phyloP scores from a whole-genome alignment of 1,140 invertebrate genomes.

The Lerema accius region DNA sequence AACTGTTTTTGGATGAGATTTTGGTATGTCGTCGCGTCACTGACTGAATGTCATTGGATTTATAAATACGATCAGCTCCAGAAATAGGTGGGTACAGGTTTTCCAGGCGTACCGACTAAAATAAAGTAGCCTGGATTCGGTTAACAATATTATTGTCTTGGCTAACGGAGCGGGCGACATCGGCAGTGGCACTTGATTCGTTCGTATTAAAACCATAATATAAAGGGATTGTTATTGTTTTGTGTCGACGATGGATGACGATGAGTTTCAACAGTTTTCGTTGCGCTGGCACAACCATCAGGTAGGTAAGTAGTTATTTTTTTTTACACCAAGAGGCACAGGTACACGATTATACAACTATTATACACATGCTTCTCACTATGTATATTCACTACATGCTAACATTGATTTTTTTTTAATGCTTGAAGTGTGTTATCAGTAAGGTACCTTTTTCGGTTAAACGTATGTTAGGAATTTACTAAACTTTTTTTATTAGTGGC shows the following conservation, averaged over 20 bases:
- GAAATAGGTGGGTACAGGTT: conserved; percentile 83
- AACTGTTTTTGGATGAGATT: conserved; percentile 81
- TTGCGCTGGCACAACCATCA: conserved; percentile 92
- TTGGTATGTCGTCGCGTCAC: conserved; percentile 80
- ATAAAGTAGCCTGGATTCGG: conserved; percentile 83
- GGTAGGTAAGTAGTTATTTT: conserved; percentile 80
- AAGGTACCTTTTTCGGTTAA: neutral
- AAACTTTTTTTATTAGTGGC: neutral
- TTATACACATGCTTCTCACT: conserved; percentile 18
- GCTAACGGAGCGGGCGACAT: conserved; percentile 46
- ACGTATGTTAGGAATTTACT: neutral
- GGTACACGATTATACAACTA: conserved; percentile 35
- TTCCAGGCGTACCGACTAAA: conserved; percentile 83
- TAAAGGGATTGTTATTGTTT: conserved; percentile 46
- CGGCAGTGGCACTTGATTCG: no score
- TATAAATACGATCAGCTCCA: conserved; percentile 83
- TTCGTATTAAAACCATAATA: conserved; percentile 12
- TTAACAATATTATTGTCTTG: conserved; percentile 81
- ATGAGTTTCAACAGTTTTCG: conserved; percentile 89
- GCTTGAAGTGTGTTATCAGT: neutral
- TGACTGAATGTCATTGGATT: conserved; percentile 82
- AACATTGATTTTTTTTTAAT: conserved; percentile 13
- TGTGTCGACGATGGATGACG: conserved; percentile 78
- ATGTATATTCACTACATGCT: conserved; percentile 15
- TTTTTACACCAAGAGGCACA: conserved; percentile 38